Base-by-base conservation (phyloP, 2,888 invertebrate genomes). In the Agrotis exclamationis region DNA sequence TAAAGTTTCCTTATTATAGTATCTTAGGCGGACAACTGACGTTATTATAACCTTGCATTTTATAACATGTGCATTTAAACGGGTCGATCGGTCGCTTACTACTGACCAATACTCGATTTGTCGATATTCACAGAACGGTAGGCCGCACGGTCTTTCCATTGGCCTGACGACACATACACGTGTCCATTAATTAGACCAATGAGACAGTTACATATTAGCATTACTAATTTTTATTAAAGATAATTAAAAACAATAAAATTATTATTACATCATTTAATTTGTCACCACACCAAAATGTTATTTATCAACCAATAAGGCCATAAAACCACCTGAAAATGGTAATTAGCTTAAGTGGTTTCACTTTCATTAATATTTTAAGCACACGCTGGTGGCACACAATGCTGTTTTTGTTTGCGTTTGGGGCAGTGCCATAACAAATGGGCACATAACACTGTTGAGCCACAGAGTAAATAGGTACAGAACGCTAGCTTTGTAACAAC, bases 381-480 rank as follows among this genome's bases (percentile, higher is more conserved):
- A 51, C 56, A 54, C 33, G 20, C 20, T 60, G 68, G 45, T 45
- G 68, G 20, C 28, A 53, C 53, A 44, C 51, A 48, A 39, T 20
- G 59, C n/a, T 47, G 75, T 45, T 63, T 69, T 69, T 75, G 63
- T 77, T 70, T 77, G 71, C 45, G 20, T 50, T 70, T 20, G 6
- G 39, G 51, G 76, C 53, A 59, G 45, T 50, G n/a, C 57, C 47
- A 60, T 63, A 60, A 53, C 60, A 50, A 56, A 45, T 60, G 65
- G 6, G 24, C n/a, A 56, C 48, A 33, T 22, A 16, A 33, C 16
- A 16, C 28, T n/a, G 14, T 44, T 22, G 5, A 24, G 65, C 7
- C 45, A 45, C 14, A 45, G 22, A 65, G 33, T 74, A 74, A n/a
- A 14, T 64, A 13, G 9, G 1, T 20, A 33, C 65, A 48, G 66